Base-by-base conservation (phyloP, 2,888 invertebrate species). In the Imbricaverruca yamaguchii region DNA sequence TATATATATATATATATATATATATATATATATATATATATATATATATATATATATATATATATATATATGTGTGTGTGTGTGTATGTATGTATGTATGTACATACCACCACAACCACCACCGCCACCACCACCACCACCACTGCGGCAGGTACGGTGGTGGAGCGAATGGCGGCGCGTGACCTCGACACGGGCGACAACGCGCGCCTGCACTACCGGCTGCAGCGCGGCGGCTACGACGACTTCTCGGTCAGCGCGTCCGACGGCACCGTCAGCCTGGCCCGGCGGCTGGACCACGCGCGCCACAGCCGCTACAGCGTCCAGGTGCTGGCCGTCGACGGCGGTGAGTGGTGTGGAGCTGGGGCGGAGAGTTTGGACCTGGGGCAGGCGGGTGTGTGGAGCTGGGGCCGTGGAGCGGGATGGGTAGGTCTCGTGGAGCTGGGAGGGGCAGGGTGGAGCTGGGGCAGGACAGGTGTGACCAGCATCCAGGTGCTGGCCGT, bases 111-210 rank as follows among this genome's bases (percentile, higher is more conserved):
- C 12, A 3, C 39, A 15, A 53, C 11, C 7, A 23, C 25, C 25
- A 39, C 23, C 12, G 25, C 12, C n/a, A 11, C 39, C 15, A 15
- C 9, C 12, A 3, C 39, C 39, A 53, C 11, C 7, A 23, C 25
- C 25, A 39, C 23, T 23, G 25, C 12, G 84, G 84, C 84, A 93
- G 93, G 93, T n/a, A 91, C 92, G 0, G 90, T 91, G 83, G 91
- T 96, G 21, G 91, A 92, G 81, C 91, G 91, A 81, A 90, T 96
- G 0, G 88, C 90, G 80, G 97, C 97, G 0, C 92, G 91, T 0
- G 97, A 97, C 86, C 90, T 92, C 25, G 97, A 97, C 87, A 92
- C 92, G n/a, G 94, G 95, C 0, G 87, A 92, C 7, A 97, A 97
- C 88, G 93, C 96, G 0, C 91, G 92, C 85, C 89, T 97, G 77